These are phyloP conservation scores for Solea solea DNA, from an alignment of 2,113 vertebrate genomes.

Conservation along the genomic window DNA sequence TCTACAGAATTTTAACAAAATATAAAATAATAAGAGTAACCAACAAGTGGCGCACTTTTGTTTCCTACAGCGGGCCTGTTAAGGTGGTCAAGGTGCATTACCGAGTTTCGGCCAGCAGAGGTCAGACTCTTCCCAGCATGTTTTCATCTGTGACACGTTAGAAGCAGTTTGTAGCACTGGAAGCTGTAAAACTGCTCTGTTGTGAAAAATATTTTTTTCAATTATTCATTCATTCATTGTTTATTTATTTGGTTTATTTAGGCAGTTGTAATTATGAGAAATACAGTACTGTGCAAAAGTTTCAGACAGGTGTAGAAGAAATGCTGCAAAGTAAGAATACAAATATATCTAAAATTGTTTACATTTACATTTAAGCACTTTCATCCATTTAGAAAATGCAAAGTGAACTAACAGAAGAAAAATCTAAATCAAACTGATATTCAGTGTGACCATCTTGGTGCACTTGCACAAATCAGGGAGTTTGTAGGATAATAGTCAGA, in stretches of 20 bases:
- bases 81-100: conserved; percentile 10
- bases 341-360: no score
- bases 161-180: not conserved
- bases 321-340: no score
- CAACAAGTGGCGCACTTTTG: not conserved
- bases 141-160: not conserved
- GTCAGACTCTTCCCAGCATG: conserved; percentile 39
- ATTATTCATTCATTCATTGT: no score
- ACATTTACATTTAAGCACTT: no score
- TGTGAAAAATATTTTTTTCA: not conserved
- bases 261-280: not conserved
- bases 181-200: not conserved
- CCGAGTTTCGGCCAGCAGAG: conserved; percentile 53
- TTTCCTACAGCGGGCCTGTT: not conserved
- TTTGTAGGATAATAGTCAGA: not conserved
- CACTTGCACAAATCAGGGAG: not conserved
- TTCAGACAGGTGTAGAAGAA: no score
- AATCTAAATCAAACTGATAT: no score
- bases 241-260: not conserved
- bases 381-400: no score
- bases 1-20: no score
- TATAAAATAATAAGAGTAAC: no score
- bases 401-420: no score
- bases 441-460: not conserved
- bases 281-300: not conserved